Evolutionary conservation across 2,888 invertebrate genomes (phyloP).

Genomic region (Agonum fuliginosum): DNA sequence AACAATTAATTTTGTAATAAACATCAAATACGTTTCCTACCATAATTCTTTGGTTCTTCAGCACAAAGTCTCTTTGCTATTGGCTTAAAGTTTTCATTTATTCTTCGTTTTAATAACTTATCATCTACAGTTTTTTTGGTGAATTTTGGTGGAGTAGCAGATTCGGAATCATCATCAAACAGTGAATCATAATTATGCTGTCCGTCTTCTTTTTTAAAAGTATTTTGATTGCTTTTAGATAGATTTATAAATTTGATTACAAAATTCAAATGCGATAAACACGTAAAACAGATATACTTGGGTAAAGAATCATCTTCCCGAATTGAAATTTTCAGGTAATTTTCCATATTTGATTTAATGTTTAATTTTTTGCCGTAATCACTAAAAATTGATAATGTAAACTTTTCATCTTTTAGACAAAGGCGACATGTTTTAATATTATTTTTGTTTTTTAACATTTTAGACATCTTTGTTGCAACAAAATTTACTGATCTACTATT

Average conservation of each 20-base stretch:
- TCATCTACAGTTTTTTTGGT: not conserved
- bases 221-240: constrained; percentile 27
- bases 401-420: constrained; percentile 43
- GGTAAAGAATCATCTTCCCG: constrained; percentile 23
- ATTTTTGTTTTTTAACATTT: constrained; percentile 7
- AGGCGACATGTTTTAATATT: constrained; percentile 37
- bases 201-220: not conserved
- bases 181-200: not conserved
- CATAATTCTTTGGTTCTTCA: not conserved
- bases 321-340: constrained; percentile 23
- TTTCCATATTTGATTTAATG: constrained; percentile 26
- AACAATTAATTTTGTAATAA: not conserved
- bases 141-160: not conserved
- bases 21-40: not conserved
- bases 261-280: constrained; percentile 26
- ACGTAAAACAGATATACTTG: constrained; percentile 46
- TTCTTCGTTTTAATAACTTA: constrained; percentile 9
- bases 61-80: constrained; percentile 7
- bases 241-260: constrained; percentile 9
- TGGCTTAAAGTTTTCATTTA: constrained; percentile 18
- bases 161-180: constrained; percentile 12
- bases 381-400: constrained; percentile 41
- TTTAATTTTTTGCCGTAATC: constrained; percentile 37
- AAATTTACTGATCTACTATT: too few species aligned
- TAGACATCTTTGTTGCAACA: not conserved